Evolutionary conservation across 2,888 invertebrate genomes (phyloP).

Genomic region (Noctua comes): DNA sequence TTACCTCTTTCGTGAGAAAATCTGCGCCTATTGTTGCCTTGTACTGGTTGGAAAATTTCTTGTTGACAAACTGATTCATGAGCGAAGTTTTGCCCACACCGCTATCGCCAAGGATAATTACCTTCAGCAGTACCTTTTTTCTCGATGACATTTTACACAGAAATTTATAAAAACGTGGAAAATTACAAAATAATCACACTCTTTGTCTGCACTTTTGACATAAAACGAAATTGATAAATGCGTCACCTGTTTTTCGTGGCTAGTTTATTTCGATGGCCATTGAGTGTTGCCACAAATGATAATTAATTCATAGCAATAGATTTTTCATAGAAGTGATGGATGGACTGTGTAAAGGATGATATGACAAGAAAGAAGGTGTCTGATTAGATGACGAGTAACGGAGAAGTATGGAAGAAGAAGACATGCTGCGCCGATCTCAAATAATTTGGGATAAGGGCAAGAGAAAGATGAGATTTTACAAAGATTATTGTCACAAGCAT

Average conservation of each 20-base stretch:
- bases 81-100: slow-evolving; percentile 99
- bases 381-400: too few relatives aligned
- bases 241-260: slow-evolving; percentile 87
- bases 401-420: too few relatives aligned
- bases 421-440: too few relatives aligned
- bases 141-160: slow-evolving; percentile 94
- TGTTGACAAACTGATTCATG: slow-evolving; percentile 99
- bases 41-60: slow-evolving; percentile 99
- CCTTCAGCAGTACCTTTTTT: slow-evolving; percentile 99
- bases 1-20: slow-evolving; percentile 99
- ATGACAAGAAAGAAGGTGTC: too few relatives aligned
- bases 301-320: neutral
- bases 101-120: slow-evolving; percentile 99
- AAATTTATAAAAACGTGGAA: slow-evolving; percentile 78
- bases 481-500: neutral
- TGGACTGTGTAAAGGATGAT: too few relatives aligned
- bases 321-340: neutral
- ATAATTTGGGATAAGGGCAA: too few relatives aligned
- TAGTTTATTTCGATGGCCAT: slow-evolving; percentile 49
- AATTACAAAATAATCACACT: slow-evolving; percentile 85
- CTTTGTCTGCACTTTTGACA: slow-evolving; percentile 89
- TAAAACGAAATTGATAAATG: slow-evolving; percentile 86
- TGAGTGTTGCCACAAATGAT: slow-evolving; percentile 41
- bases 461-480: too few relatives aligned
- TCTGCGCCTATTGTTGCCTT: slow-evolving; percentile 99